A percentile compares a stretch with the other conserved stretches of the same genome.
Evolutionary conservation across 2,888 invertebrate genomes (phyloP).

Genomic region (Aphidoletes aphidimyza): DNA sequence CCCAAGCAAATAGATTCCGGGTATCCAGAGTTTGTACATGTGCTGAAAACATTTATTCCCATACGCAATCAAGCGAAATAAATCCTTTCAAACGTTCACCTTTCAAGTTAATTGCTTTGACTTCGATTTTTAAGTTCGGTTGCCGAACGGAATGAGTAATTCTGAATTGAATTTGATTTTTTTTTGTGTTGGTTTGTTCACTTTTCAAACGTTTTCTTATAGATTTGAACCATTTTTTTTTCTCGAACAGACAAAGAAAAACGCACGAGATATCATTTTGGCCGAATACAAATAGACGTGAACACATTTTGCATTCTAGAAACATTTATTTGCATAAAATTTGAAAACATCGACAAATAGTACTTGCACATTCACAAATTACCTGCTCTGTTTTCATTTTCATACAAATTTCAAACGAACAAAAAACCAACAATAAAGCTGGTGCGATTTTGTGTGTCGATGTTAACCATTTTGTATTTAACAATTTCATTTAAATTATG

Average conservation of each 20-base stretch:
- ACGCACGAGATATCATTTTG: no score
- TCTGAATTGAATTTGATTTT: not conserved
- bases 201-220: no score
- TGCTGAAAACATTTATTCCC: not conserved
- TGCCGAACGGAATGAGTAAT: not conserved
- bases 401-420: no score
- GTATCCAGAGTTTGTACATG: no score
- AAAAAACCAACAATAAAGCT: not conserved
- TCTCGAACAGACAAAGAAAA: not conserved
- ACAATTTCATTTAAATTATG: constrained; percentile 9
- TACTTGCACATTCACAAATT: no score
- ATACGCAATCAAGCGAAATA: constrained; percentile 37
- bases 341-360: no score
- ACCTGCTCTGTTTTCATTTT: no score
- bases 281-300: not conserved
- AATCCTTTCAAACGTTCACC: constrained; percentile 44
- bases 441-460: constrained; percentile 6
- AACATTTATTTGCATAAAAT: no score
- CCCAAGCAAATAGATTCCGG: constrained; percentile 3
- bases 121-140: not conserved
- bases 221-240: not conserved
- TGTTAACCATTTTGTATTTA: not conserved
- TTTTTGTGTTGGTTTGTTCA: not conserved
- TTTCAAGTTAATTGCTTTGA: constrained; percentile 40
- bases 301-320: not conserved